Evolutionary conservation across 2,888 invertebrate species (phyloP).

Genomic region (Tiliacea citrago): DNA sequence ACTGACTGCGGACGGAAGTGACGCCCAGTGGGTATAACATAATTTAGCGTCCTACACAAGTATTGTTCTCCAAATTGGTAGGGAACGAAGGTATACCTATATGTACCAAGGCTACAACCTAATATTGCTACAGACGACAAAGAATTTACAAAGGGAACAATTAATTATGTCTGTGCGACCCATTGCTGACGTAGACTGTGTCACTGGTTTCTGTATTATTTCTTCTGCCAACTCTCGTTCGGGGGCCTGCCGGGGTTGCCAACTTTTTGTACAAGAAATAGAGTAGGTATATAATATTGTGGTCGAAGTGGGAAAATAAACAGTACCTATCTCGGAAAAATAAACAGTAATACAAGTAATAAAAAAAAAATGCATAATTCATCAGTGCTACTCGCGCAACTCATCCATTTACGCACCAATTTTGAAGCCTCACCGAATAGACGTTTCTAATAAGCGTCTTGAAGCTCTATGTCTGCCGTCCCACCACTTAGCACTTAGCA

Average conservation of each 20-base stretch:
- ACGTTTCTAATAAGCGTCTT: too few relatives aligned
- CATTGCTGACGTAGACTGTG: constrained; percentile 8
- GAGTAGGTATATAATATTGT: too few relatives aligned
- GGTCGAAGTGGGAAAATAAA: too few relatives aligned
- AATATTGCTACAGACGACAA: constrained; percentile 42
- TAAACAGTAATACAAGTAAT: too few relatives aligned
- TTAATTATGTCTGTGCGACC: constrained; percentile 30
- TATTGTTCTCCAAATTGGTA: constrained; percentile 64
- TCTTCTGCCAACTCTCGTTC: constrained; percentile 25
- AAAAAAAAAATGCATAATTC: too few relatives aligned
- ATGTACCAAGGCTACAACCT: constrained; percentile 24
- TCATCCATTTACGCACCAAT: too few relatives aligned
- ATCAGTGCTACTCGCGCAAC: too few relatives aligned
- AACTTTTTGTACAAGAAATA: too few relatives aligned
- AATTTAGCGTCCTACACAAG: constrained; percentile 56
- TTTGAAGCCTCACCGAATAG: too few relatives aligned
- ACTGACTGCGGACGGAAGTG: constrained; percentile 51
- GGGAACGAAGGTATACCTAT: constrained; percentile 22
- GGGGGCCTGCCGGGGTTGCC: not conserved
- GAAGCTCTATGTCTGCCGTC: too few relatives aligned
- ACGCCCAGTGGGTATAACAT: constrained; percentile 34
- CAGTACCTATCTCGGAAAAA: too few relatives aligned
- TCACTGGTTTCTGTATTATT: constrained; percentile 22
- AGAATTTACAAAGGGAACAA: constrained; percentile 45
- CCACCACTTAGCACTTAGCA: too few relatives aligned